A percentile compares a stretch with the other conserved stretches of the same genome.
Conservation (phyloP, 2,113 vertebrate species). For the Serilophus lunatus region DNA sequence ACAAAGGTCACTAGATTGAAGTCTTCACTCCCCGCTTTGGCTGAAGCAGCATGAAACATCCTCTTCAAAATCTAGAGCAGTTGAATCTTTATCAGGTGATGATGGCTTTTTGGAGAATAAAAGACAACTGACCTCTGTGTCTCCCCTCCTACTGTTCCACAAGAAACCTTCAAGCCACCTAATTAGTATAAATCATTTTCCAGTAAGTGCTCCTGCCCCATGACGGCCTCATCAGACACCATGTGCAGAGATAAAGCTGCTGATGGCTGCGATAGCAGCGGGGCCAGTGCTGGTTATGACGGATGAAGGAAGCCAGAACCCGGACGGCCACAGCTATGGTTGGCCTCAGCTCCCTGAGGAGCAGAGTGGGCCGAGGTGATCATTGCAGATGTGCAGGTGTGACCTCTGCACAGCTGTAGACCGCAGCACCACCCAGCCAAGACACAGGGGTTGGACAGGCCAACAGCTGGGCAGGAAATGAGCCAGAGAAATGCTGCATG, state of each 20-base stretch:
- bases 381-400: neutral
- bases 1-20: constrained; percentile 61
- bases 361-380: neutral
- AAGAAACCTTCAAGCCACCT: constrained; percentile 15
- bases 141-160: constrained; percentile 45
- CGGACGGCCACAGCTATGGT: rapidly evolving
- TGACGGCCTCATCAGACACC: neutral
- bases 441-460: neutral
- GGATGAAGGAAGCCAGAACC: neutral
- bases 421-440: neutral
- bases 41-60: constrained; percentile 52
- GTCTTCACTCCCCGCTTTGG: constrained; percentile 43
- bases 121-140: constrained; percentile 38
- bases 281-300: neutral
- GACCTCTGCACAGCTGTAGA: constrained; percentile 8
- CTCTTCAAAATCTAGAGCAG: constrained; percentile 51
- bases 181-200: constrained; percentile 67
- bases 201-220: constrained; percentile 27
- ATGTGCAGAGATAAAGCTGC: neutral
- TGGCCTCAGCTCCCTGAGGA: neutral
- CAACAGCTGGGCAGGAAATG: constrained; percentile 47
- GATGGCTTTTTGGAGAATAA: constrained; percentile 60
- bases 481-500: constrained; percentile 8
- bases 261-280: neutral
- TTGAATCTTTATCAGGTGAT: constrained; percentile 67